These are phyloP conservation scores for Heteromurus nitidus DNA, from an alignment of 2,888 invertebrate species.

Conservation along the genomic window DNA sequence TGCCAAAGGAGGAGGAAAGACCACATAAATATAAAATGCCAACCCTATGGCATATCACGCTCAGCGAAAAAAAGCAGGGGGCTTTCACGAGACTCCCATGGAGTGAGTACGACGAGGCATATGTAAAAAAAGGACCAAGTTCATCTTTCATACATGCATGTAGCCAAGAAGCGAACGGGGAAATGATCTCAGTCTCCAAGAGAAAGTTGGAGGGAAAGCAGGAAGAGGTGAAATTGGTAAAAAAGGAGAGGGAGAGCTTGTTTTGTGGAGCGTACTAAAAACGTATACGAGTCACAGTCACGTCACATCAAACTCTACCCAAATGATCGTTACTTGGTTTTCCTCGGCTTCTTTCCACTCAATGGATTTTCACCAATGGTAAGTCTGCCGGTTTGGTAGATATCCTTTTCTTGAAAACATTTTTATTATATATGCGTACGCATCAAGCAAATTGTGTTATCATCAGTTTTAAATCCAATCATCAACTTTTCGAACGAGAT, in stretches of 20 bases:
- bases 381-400: too few relatives aligned
- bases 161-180: constrained; percentile 31
- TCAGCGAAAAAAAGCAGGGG: background rate
- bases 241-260: background rate
- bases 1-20: background rate
- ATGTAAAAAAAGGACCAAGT: constrained; percentile 23
- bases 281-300: too few relatives aligned
- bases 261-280: background rate
- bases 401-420: too few relatives aligned
- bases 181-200: constrained; percentile 51
- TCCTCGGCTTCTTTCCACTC: too few relatives aligned
- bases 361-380: too few relatives aligned
- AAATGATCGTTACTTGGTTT: too few relatives aligned
- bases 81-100: background rate
- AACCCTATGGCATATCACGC: background rate
- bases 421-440: too few relatives aligned
- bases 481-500: too few relatives aligned
- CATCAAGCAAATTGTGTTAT: too few relatives aligned
- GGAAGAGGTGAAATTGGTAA: constrained; percentile 3
- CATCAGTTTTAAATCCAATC: too few relatives aligned
- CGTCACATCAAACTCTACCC: too few relatives aligned
- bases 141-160: constrained; percentile 58
- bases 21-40: background rate
- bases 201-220: constrained; percentile 49
- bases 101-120: background rate